phyloP scores from a whole-genome alignment of 2,797 vertebrate species.

The Siniperca undulata region DNA sequence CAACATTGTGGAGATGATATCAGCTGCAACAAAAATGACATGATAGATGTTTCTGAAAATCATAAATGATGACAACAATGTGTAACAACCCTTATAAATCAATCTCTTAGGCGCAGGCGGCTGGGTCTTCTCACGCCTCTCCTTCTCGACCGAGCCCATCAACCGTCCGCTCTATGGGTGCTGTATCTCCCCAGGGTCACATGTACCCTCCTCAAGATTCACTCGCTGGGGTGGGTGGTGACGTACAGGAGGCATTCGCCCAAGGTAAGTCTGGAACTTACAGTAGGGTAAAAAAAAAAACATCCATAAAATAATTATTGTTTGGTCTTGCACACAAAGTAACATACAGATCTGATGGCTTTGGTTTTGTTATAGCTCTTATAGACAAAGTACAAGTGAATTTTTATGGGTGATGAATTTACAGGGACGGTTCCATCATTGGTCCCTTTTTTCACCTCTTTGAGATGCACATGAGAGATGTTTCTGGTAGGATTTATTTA shows the following conservation, averaged over 20 bases:
- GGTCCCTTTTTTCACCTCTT: neutral
- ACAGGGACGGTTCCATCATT: neutral
- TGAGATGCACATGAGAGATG: neutral
- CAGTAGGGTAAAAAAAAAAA: neutral
- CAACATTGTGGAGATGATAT: slow-evolving; percentile 5
- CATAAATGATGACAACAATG: neutral
- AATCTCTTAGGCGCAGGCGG: slow-evolving; percentile 89
- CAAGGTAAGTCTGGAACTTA: slow-evolving; percentile 84
- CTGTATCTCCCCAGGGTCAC: slow-evolving; percentile 83
- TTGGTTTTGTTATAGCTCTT: neutral
- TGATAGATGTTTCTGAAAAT: neutral
- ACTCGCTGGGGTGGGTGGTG: slow-evolving; percentile 88
- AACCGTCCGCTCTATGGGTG: slow-evolving; percentile 85
- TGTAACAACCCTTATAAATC: neutral
- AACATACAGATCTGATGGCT: neutral
- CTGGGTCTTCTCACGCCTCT: slow-evolving; percentile 90
- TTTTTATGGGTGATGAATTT: neutral
- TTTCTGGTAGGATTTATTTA: neutral
- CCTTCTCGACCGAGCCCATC: slow-evolving; percentile 88
- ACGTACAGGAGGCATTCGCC: slow-evolving; percentile 91
- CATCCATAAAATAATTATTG: neutral
- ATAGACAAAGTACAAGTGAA: neutral
- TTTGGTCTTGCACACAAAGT: neutral
- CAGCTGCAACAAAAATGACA: slow-evolving; percentile 7
- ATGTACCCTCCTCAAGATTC: slow-evolving; percentile 89